A percentile compares a stretch with the other conserved stretches of the same genome.
Conservation (phyloP, 2,113 vertebrate genomes). For the Menidia beryllina region DNA sequence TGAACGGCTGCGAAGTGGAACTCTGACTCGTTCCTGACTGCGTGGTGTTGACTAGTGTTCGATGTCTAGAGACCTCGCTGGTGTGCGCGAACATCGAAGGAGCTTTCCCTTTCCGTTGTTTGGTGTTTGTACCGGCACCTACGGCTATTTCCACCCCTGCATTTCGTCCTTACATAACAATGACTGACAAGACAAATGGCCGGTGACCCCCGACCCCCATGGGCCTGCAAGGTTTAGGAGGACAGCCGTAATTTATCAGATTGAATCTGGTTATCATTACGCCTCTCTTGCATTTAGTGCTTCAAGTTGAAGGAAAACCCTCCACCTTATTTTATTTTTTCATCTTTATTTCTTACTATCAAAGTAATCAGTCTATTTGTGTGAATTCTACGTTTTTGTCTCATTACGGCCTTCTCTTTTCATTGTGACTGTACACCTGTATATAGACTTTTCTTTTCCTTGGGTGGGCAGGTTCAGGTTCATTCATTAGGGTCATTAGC, state of each 20-base stretch:
- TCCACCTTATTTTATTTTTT: too few species aligned
- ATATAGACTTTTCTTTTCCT: constrained; percentile 61
- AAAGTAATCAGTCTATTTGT: too few species aligned
- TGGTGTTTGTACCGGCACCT: constrained; percentile 9
- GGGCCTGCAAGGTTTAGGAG: too few species aligned
- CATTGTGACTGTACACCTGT: constrained; percentile 67
- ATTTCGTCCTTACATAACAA: background rate
- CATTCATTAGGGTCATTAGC: constrained; percentile 82
- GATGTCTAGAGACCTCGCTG: constrained; percentile 44
- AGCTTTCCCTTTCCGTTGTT: constrained; percentile 48
- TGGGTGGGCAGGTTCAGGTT: constrained; percentile 72
- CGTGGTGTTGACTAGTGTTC: constrained; percentile 62
- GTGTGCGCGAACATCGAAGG: constrained; percentile 21
- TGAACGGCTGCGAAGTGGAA: constrained; percentile 57
- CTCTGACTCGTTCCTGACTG: constrained; percentile 65
- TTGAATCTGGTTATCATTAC: too few species aligned
- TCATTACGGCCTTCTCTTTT: too few species aligned
- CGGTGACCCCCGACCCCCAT: too few species aligned
- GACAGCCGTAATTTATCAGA: too few species aligned
- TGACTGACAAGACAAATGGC: too few species aligned
- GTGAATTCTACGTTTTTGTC: too few species aligned
- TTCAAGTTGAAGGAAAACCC: too few species aligned
- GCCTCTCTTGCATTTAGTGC: too few species aligned
- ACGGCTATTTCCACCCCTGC: background rate
- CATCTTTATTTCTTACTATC: too few species aligned